Evolutionary conservation across 30 jellyfish, hydroid and myxozoan genomes (phyloP).

Genomic region (Catostylus mosaicus): DNA sequence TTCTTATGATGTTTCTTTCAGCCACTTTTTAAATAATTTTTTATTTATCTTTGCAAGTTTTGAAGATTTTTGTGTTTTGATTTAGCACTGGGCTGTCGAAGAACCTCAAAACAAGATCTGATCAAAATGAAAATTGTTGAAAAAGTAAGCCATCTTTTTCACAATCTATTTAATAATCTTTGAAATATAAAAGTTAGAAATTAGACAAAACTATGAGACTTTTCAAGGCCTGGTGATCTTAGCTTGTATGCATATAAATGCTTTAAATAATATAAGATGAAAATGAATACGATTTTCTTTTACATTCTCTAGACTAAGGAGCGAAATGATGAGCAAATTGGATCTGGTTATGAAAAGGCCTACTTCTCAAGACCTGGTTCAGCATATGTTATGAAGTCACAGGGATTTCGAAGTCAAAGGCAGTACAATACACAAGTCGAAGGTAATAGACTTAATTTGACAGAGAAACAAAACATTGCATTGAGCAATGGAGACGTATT

Average conservation of each 20-base stretch:
- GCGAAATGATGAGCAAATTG: not conserved
- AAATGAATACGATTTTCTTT: too few species aligned
- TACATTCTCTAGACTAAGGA: not conserved
- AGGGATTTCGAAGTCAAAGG: slow-evolving; percentile 1
- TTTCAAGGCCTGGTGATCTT: too few species aligned
- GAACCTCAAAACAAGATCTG: slow-evolving; percentile 50
- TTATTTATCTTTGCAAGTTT: too few species aligned
- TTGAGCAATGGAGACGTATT: slow-evolving; percentile 28
- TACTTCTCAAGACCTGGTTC: slow-evolving; percentile 70
- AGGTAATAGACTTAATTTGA: not conserved
- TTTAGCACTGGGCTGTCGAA: slow-evolving; percentile 68
- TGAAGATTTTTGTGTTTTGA: not conserved
- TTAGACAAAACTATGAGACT: too few species aligned
- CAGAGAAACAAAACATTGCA: slow-evolving; percentile 32
- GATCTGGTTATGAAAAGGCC: not conserved
- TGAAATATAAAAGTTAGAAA: too few species aligned
- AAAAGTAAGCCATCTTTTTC: slow-evolving; percentile 46
- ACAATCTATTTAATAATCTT: too few species aligned
- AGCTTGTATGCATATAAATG: too few species aligned
- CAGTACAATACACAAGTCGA: not conserved
- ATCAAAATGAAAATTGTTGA: slow-evolving; percentile 40
- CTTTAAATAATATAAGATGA: too few species aligned
- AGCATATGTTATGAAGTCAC: slow-evolving; percentile 49
- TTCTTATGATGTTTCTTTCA: too few species aligned
- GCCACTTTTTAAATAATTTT: too few species aligned